These are phyloP conservation scores for Naso thynnoides DNA, from an alignment of 2,797 vertebrate genomes.

Conservation along the genomic window DNA sequence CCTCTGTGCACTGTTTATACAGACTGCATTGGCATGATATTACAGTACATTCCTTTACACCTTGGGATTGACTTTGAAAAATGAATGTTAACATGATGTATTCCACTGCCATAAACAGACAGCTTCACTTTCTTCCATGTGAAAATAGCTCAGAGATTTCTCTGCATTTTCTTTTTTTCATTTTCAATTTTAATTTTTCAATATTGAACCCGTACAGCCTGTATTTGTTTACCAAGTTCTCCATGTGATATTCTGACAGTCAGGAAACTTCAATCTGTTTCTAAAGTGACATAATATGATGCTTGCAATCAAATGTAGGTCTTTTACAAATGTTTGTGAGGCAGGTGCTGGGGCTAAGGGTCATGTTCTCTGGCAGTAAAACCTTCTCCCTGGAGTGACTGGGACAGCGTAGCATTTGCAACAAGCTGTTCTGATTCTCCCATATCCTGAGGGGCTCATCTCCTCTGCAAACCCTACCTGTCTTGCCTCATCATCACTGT, in stretches of 20 bases:
- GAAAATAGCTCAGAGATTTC: conserved; percentile 42
- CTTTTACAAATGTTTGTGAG: conserved; percentile 63
- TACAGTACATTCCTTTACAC: conserved; percentile 53
- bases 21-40: conserved; percentile 42
- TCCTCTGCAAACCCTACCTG: conserved; percentile 80
- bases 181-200: conserved; percentile 42
- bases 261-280: conserved; percentile 54
- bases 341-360: conserved; percentile 65
- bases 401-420: conserved; percentile 79
- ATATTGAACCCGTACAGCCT: conserved; percentile 28
- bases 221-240: conserved; percentile 62
- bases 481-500: conserved; percentile 61
- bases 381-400: conserved; percentile 64
- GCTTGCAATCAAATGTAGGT: conserved; percentile 50
- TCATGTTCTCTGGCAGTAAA: conserved; percentile 69
- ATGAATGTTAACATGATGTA: conserved; percentile 67
- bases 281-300: conserved; percentile 47
- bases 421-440: conserved; percentile 75
- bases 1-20: conserved; percentile 54
- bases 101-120: conserved; percentile 57
- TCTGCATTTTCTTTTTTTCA: background rate
- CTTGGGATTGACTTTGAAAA: conserved; percentile 66
- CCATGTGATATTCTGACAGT: conserved; percentile 58
- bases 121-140: conserved; percentile 28
- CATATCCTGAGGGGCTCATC: conserved; percentile 78